Percentiles rank a stretch among this genome's conserved stretches.
Evolutionary conservation across 2,113 vertebrate species (phyloP).

Genomic region (Hassar affinis): DNA sequence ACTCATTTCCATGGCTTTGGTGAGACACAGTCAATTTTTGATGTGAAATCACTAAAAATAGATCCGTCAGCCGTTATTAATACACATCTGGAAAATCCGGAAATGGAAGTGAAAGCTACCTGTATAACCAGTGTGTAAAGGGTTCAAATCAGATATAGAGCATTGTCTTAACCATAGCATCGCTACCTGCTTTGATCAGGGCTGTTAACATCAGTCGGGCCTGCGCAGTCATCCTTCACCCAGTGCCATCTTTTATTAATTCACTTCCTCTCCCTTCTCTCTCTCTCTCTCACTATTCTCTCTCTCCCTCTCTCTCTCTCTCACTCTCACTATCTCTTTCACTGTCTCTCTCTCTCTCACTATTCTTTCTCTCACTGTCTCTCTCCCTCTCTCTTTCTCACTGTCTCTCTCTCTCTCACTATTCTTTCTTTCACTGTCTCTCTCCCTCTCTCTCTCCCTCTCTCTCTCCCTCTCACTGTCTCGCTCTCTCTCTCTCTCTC

Average conservation of each 20-base stretch:
- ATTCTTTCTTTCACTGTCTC: too few relatives aligned
- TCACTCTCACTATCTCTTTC: not conserved
- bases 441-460: too few relatives aligned
- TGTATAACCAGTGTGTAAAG: not conserved
- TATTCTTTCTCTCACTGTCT: too few relatives aligned
- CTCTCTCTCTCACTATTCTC: not conserved
- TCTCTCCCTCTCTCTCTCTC: not conserved
- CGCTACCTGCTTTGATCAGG: not conserved
- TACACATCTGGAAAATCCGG: not conserved
- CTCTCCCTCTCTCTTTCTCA: too few relatives aligned
- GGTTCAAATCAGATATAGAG: not conserved
- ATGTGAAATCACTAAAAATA: too few relatives aligned
- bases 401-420: too few relatives aligned
- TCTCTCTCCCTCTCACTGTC: too few relatives aligned
- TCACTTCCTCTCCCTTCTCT: not conserved
- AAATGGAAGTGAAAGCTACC: not conserved
- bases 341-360: not conserved
- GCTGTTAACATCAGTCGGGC: not conserved
- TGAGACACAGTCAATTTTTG: too few relatives aligned
- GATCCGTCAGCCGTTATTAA: not conserved
- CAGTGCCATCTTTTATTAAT: conserved; percentile 20
- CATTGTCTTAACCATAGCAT: not conserved
- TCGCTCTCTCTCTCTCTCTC: too few relatives aligned
- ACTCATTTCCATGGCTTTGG: not conserved
- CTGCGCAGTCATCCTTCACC: conserved; percentile 1